phyloP scores from a whole-genome alignment of 2,797 vertebrate genomes.

The Pyrrhura leucotis region DNA sequence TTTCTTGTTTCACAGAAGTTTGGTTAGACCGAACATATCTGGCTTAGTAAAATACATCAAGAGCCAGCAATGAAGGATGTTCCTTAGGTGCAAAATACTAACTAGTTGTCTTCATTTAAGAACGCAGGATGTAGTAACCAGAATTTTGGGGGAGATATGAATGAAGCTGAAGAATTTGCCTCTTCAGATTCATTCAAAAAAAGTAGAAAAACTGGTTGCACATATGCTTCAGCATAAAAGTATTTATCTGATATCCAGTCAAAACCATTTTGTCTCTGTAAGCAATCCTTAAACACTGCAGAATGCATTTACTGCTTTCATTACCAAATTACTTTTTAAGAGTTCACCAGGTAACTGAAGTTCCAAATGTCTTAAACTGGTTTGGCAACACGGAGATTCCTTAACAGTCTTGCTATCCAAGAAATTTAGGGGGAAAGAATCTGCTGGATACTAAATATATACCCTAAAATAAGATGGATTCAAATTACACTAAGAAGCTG shows the following conservation, averaged over 20 bases:
- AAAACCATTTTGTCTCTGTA: conserved; percentile 70
- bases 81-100: neutral
- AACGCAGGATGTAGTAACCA: neutral
- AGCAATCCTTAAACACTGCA: conserved; percentile 60
- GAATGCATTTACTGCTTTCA: conserved; percentile 36
- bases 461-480: conserved; percentile 48
- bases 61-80: neutral
- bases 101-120: neutral
- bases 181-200: neutral
- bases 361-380: conserved; percentile 64
- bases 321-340: conserved; percentile 55
- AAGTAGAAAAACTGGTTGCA: neutral
- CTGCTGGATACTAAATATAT: conserved; percentile 72
- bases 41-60: neutral
- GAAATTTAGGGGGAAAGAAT: conserved; percentile 49
- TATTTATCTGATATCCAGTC: conserved; percentile 53
- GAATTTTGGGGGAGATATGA: neutral
- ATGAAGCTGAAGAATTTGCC: neutral
- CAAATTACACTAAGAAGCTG: conserved; percentile 2
- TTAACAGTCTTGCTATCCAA: conserved; percentile 59
- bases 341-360: conserved; percentile 66
- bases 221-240: conserved; percentile 50
- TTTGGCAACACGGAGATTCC: conserved; percentile 56
- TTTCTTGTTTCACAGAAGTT: neutral
- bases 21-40: neutral